Evolutionary conservation across 2,797 vertebrate species (phyloP).

Genomic region (Allobates femoralis): DNA sequence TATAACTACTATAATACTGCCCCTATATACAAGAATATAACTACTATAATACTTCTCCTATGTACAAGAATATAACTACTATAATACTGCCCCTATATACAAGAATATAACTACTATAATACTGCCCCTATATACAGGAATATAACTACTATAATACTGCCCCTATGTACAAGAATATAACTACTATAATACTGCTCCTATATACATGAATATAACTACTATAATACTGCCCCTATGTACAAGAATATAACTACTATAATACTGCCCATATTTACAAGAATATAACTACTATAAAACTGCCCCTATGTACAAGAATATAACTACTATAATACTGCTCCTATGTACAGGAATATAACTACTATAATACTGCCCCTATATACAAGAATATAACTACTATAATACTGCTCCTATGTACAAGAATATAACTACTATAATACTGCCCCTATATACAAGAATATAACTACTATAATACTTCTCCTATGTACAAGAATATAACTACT

Average conservation of each 20-base stretch:
- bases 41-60: conserved; percentile 2
- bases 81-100: conserved; percentile 5
- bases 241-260: too few species aligned
- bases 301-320: too few species aligned
- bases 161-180: too few species aligned
- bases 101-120: conserved; percentile 24
- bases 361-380: conserved; percentile 6
- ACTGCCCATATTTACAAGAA: too few species aligned
- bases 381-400: conserved; percentile 27
- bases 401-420: conserved; percentile 13
- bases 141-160: too few species aligned
- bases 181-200: too few species aligned
- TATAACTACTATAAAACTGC: too few species aligned
- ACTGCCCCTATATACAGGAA: too few species aligned
- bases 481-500: conserved; percentile 5
- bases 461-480: neutral
- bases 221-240: too few species aligned
- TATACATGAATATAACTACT: too few species aligned
- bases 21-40: conserved; percentile 4
- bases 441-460: conserved; percentile 2
- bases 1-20: conserved; percentile 17
- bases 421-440: conserved; percentile 28
- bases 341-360: too few species aligned
- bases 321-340: too few species aligned
- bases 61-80: conserved; percentile 15